Conservation (phyloP, 2,113 vertebrate species). For the Eira barbara region DNA sequence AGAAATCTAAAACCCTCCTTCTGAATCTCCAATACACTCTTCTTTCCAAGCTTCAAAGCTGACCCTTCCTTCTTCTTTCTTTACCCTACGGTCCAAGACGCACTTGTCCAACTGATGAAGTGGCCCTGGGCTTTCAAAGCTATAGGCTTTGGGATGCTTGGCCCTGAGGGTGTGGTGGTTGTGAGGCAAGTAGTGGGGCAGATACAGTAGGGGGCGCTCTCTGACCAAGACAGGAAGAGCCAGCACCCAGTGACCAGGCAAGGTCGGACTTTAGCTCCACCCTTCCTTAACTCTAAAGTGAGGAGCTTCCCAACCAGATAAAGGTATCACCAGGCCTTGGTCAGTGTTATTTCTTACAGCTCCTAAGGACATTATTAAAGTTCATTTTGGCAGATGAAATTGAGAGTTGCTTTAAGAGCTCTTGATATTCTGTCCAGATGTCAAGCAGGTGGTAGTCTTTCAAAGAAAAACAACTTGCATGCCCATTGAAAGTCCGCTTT, state of each 20-base stretch:
- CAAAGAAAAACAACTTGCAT: background rate
- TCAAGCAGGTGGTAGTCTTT: background rate
- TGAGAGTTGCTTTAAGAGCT: background rate
- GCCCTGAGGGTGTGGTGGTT: background rate
- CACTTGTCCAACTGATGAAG: background rate
- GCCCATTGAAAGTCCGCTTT: background rate
- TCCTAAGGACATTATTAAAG: background rate
- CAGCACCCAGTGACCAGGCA: background rate
- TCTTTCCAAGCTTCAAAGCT: background rate
- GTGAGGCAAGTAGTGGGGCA: background rate
- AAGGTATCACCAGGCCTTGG: background rate
- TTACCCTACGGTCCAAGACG: background rate
- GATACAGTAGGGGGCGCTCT: constrained; percentile 55
- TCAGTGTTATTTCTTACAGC: background rate
- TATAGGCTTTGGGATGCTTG: background rate
- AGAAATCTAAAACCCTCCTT: background rate
- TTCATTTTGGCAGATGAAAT: background rate
- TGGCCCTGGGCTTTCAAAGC: background rate
- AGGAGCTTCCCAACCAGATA: background rate
- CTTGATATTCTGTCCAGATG: background rate
- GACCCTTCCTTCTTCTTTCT: background rate
- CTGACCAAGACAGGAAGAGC: background rate
- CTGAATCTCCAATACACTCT: background rate
- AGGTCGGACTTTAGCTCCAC: background rate
- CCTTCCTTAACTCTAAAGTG: background rate